These are phyloP conservation scores for Puffinus mauretanicus DNA, from an alignment of 2,113 vertebrate species.

Conservation along the genomic window DNA sequence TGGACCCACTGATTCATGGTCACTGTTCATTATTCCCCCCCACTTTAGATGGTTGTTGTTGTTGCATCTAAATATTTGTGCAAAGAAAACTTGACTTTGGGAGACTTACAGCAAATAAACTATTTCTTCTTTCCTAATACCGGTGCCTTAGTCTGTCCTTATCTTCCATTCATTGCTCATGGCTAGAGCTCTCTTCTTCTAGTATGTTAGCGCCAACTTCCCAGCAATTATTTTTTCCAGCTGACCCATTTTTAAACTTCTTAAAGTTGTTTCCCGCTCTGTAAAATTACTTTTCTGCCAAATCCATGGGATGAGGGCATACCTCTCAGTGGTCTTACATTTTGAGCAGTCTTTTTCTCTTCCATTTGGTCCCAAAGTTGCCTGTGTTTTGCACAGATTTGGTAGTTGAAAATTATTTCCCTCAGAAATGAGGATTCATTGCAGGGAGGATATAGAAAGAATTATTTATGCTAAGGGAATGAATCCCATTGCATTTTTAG, in stretches of 20 bases:
- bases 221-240: conserved; percentile 10
- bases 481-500: conserved; percentile 51
- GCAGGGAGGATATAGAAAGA: conserved; percentile 58
- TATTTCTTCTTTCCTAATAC: background rate
- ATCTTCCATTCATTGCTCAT: background rate
- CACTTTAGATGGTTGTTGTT: background rate
- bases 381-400: conserved; percentile 6
- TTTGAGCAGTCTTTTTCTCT: background rate
- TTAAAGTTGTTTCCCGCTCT: background rate
- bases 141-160: background rate
- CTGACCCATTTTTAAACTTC: conserved; percentile 52
- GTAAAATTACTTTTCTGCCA: background rate
- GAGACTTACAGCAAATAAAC: background rate
- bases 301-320: background rate
- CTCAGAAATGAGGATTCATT: conserved; percentile 45
- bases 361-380: conserved; percentile 45
- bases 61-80: background rate
- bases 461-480: conserved; percentile 66
- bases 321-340: conserved; percentile 23
- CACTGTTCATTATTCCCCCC: background rate
- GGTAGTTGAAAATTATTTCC: conserved; percentile 23
- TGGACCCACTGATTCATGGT: background rate
- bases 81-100: background rate
- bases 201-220: background rate
- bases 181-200: background rate